Base-by-base conservation (phyloP, 2,113 vertebrate species). In the Scortum barcoo region DNA sequence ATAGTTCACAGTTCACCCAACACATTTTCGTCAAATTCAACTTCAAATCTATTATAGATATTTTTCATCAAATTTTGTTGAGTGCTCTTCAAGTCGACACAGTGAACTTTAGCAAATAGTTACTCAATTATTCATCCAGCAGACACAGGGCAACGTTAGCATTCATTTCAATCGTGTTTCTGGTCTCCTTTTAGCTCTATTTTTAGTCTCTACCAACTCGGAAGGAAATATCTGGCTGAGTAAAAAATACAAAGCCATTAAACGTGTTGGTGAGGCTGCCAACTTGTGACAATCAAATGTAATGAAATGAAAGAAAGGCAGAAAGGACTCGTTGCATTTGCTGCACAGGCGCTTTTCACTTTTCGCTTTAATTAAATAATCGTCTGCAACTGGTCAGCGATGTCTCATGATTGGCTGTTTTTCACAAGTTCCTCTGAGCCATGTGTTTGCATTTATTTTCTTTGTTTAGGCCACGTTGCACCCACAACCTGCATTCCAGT, bases 381-480 rank as follows among this genome's bases (percentile, higher is more conserved):
- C 4, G 46, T 58, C 60, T 66, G 60, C 17, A 38, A 36, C 58
- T 22, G 19, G 58, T 61, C 58, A 61, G 78, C 40, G 26, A 54
- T 14, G 28, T 78, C 68, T 76, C 56, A 65, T 78, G 73, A 73
- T 76, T 66, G 30, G 20, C 54, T 70, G 9, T 48, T 83, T 83
- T 76, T 62, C 48, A 65, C 36, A 54, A 74, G 46, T 78, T 87
- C 7, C 70, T 56, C 16, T 16, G 30, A 36, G 19, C 26, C 71
- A 58, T 36, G 58, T 78, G 70, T 67, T 88, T 75, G 79, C 53
- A 61, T 78, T 75, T 60, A 71, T 61, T 72, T 70, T 79, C 28
- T 60, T 60, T 78, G 40, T 67, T 69, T 69, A 36, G 12, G 38
- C 28, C 30, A 51, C 62, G 26, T 36, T 36, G 33, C 33, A 36